These are phyloP conservation scores for Unio delphinus DNA, from an alignment of 2,888 invertebrate genomes.

Conservation along the genomic window DNA sequence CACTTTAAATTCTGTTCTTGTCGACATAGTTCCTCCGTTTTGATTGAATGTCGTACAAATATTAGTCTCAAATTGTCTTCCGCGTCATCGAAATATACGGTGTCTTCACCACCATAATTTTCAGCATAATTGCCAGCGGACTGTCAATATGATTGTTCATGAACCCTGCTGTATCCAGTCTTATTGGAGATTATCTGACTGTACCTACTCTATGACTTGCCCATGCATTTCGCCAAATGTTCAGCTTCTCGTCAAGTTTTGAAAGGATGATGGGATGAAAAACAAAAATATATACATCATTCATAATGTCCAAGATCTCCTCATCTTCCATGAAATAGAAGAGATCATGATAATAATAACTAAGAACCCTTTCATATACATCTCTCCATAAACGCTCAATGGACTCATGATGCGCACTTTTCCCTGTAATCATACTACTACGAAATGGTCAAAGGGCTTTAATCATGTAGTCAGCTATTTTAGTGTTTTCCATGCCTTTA, in stretches of 20 bases:
- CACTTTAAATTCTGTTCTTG: too few species aligned
- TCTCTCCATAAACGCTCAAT: conserved; percentile 8
- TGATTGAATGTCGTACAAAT: too few species aligned
- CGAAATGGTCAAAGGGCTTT: not conserved
- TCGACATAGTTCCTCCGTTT: too few species aligned
- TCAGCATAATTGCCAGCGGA: too few species aligned
- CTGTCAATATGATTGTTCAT: too few species aligned
- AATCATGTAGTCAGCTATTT: too few species aligned
- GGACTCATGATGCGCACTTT: conserved; percentile 5
- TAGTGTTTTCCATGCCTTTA: too few species aligned
- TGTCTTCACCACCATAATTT: too few species aligned
- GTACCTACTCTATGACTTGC: conserved; percentile 7
- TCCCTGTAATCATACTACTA: conserved; percentile 8
- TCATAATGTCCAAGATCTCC: conserved; percentile 6
- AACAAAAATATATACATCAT: conserved; percentile 9
- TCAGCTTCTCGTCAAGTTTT: conserved; percentile 6
- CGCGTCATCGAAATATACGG: too few species aligned
- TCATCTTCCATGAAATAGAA: conserved; percentile 17
- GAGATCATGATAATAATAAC: conserved; percentile 4
- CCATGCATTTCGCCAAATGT: conserved; percentile 10
- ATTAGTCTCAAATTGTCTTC: too few species aligned
- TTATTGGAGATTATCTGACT: not conserved
- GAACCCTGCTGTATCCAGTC: not conserved
- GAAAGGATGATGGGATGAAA: conserved; percentile 6
- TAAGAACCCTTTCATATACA: conserved; percentile 8